phyloP scores from a whole-genome alignment of 2,797 vertebrate species.

The Bradypus variegatus region DNA sequence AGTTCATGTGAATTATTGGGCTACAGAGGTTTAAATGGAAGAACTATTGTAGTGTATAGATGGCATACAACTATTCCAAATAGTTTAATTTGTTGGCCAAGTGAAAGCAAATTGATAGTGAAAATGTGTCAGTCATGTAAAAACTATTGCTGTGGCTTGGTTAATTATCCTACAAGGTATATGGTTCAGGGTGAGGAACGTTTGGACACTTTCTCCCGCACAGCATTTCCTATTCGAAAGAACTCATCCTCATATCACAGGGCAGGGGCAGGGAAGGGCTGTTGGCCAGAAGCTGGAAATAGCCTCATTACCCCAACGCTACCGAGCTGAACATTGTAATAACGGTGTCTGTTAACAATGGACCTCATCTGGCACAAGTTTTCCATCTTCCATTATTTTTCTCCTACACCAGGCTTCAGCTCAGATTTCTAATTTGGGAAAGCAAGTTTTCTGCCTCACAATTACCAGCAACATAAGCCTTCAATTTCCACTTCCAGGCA shows the following conservation, averaged over 20 bases:
- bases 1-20: background rate
- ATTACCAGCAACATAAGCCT: background rate
- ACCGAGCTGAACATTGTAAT: accelerated
- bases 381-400: background rate
- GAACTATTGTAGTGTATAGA: background rate
- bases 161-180: too few species aligned
- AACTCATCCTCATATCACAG: background rate
- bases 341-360: accelerated
- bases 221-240: background rate
- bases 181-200: background rate
- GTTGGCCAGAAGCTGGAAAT: background rate
- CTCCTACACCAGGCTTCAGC: background rate
- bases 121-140: background rate
- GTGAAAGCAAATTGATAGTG: background rate
- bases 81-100: background rate
- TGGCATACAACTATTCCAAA: background rate
- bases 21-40: background rate
- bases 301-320: accelerated
- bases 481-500: background rate
- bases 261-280: background rate
- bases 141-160: background rate
- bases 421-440: background rate
- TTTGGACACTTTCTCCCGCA: too few species aligned
- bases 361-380: background rate
- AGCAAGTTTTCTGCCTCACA: background rate